phyloP scores from a whole-genome alignment of 2,888 invertebrate genomes.

The Agonopterix heracliana region DNA sequence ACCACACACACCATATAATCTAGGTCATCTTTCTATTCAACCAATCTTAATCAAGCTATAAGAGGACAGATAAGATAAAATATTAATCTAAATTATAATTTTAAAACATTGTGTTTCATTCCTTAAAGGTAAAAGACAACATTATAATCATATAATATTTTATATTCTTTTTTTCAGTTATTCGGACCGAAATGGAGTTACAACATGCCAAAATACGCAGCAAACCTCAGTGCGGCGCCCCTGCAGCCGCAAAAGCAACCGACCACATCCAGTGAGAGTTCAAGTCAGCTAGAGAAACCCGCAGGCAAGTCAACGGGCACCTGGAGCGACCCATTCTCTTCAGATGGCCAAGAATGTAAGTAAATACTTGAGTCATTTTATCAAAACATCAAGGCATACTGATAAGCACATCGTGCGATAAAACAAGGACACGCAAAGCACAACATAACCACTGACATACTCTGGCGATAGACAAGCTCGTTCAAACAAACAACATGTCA shows the following conservation, averaged over 20 bases:
- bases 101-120: too few species aligned
- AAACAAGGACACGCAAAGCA: not conserved
- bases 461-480: too few species aligned
- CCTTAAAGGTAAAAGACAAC: not conserved
- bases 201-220: slow-evolving; percentile 89
- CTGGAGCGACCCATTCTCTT: slow-evolving; percentile 62
- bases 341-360: slow-evolving; percentile 71
- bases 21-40: too few species aligned
- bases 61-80: too few species aligned
- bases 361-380: slow-evolving; percentile 11
- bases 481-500: too few species aligned
- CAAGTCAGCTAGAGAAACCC: slow-evolving; percentile 30
- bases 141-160: not conserved
- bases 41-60: too few species aligned
- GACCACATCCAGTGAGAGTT: slow-evolving; percentile 27
- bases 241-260: slow-evolving; percentile 84
- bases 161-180: slow-evolving; percentile 69
- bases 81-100: too few species aligned
- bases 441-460: too few species aligned
- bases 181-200: slow-evolving; percentile 89
- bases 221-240: slow-evolving; percentile 87
- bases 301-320: slow-evolving; percentile 30
- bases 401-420: slow-evolving; percentile 1
- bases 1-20: too few species aligned
- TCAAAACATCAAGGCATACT: not conserved